phyloP scores from a whole-genome alignment of 2,113 vertebrate species.

The Phalacrocorax pelagicus region DNA sequence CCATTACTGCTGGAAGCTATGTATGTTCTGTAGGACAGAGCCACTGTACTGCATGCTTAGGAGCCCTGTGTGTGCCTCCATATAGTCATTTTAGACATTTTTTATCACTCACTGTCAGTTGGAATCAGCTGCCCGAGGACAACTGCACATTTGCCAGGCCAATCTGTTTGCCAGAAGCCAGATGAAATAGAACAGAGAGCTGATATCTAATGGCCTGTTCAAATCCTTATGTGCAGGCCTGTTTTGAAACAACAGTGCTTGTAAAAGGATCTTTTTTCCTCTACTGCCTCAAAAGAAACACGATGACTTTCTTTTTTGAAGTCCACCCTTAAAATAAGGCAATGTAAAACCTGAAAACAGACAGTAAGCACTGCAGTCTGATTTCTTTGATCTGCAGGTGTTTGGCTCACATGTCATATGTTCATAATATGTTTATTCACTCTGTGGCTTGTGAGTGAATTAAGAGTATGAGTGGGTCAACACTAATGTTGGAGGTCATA shows the following conservation, averaged over 20 bases:
- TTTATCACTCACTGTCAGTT: neutral
- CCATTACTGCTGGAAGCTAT: neutral
- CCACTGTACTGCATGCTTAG: neutral
- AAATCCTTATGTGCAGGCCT: neutral
- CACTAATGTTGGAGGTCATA: neutral
- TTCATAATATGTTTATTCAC: neutral
- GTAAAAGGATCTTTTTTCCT: neutral
- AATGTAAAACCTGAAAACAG: neutral
- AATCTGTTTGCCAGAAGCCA: neutral
- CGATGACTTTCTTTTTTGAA: neutral
- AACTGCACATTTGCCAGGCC: neutral
- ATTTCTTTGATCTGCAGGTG: neutral
- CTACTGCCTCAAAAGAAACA: neutral
- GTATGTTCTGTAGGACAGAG: neutral
- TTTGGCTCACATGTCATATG: neutral
- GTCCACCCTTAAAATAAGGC: neutral
- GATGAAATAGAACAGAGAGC: neutral
- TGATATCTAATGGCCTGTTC: neutral
- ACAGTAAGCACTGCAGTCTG: neutral
- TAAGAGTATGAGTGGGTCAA: neutral
- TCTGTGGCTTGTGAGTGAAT: neutral
- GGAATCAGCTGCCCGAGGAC: neutral
- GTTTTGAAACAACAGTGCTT: neutral
- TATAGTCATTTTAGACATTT: neutral
- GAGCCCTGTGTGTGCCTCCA: neutral